Evolutionary conservation across 2,888 invertebrate species (phyloP), one percentile per base, ranked within the genome.

Genomic region (Lamproptera curius): DNA sequence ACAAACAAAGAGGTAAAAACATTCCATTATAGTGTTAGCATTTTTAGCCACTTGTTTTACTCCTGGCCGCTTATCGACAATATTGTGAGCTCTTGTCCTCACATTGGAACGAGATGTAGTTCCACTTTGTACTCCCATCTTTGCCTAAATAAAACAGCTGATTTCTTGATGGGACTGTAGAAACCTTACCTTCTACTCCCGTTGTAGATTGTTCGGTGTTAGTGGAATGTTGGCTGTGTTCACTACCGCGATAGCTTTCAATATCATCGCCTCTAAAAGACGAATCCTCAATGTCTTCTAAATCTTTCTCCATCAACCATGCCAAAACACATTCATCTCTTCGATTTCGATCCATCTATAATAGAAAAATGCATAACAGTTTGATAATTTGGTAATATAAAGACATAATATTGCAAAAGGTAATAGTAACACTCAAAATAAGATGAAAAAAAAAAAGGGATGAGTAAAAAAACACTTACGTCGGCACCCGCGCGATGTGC

Each of bases 181-280:
- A 49, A 42, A 49, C n/a, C 49, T 43, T 43, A 49, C 38, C 43
- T 44, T 44, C 39, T 31, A 23, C 39, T 44, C 8, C 49, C 28
- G 39, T 13, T 49, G 44, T 44, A 3, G 40, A 49, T 33, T 43
- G 44, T 43, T 44, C 33, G 31, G 34, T 49, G 39, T 49, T 16
- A 39, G 43, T 34, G 39, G 2, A 16, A 40, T 49, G 49, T n/a
- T n/a, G n/a, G n/a, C n/a, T n/a, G n/a, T n/a, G n/a, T n/a, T n/a
- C n/a, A n/a, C n/a, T n/a, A n/a, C 23, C 44, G 39, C 28, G 35
- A 45, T 43, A 40, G 39, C 43, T 46, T 46, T 44, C 47, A 43
- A 47, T 43, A 42, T 43, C 35, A 51, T 43, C 43, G 28, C 39
- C 43, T 36, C 42, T 47, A 43, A n/a, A n/a, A n/a, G n/a, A n/a